phyloP scores from a whole-genome alignment of 2,113 vertebrate species.

The Oreocharis arfaki region DNA sequence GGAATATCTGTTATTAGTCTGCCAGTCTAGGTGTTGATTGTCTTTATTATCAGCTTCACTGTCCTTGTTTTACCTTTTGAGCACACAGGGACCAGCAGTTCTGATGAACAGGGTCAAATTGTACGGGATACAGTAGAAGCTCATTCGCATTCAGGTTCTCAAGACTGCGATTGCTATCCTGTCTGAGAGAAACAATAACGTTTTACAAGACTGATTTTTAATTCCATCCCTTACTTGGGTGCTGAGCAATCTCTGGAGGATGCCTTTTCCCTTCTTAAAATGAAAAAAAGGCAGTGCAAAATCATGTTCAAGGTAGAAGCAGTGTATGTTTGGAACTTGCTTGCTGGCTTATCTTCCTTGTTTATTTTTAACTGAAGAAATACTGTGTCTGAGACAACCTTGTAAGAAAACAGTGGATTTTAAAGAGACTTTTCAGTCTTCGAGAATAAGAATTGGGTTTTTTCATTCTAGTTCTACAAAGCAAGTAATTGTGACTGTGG shows the following conservation, averaged over 20 bases:
- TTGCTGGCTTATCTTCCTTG: not conserved
- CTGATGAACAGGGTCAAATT: not conserved
- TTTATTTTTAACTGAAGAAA: not conserved
- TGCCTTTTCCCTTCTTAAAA: not conserved
- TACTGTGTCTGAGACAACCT: not conserved
- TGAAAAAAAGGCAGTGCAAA: not conserved
- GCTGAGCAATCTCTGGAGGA: not conserved
- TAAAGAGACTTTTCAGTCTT: not conserved
- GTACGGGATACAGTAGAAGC: not conserved
- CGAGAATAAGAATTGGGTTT: not conserved
- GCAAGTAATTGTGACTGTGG: not conserved
- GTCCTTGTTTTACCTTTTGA: not conserved
- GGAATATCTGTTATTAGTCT: not conserved
- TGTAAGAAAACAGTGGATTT: not conserved
- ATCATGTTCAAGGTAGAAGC: not conserved
- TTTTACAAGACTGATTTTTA: slow-evolving; percentile 34
- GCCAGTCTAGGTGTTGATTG: not conserved
- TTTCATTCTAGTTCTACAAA: not conserved
- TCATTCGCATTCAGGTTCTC: not conserved
- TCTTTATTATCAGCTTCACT: not conserved
- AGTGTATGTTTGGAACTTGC: not conserved
- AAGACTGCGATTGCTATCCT: not conserved
- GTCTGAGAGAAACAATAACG: not conserved
- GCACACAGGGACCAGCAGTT: not conserved
- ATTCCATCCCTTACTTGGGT: not conserved